phyloP scores from a whole-genome alignment of 2,797 vertebrate species.

The Adelosebastes latens region DNA sequence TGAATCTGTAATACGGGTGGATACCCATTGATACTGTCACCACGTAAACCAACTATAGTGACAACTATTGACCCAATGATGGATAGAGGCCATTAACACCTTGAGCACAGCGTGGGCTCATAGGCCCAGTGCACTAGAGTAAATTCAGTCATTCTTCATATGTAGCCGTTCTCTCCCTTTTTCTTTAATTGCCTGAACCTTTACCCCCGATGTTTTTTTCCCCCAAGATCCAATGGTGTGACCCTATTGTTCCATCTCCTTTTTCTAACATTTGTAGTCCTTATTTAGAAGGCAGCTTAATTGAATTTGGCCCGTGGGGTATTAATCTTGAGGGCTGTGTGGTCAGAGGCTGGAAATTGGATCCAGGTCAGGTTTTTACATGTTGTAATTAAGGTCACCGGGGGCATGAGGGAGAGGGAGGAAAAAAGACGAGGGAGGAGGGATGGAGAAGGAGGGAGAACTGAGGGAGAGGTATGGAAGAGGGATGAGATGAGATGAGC shows the following conservation, averaged over 20 bases:
- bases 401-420: slow-evolving; percentile 34
- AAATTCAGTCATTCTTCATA: neutral
- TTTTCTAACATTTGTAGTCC: slow-evolving; percentile 26
- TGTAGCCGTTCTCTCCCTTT: neutral
- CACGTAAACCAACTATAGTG: slow-evolving; percentile 6
- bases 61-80: slow-evolving; percentile 16
- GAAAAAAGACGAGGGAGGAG: neutral
- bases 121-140: neutral
- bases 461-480: neutral
- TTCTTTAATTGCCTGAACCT: neutral
- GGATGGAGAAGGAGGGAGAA: neutral
- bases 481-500: neutral
- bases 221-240: neutral
- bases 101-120: neutral
- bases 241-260: slow-evolving; percentile 23
- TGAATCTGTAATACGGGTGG: neutral
- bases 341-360: slow-evolving; percentile 69
- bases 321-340: slow-evolving; percentile 65
- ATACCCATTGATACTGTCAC: neutral
- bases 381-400: slow-evolving; percentile 78
- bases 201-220: neutral
- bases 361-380: slow-evolving; percentile 76
- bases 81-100: slow-evolving; percentile 5
- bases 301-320: slow-evolving; percentile 69
- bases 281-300: slow-evolving; percentile 61